These are phyloP conservation scores for Neodiprion virginianus DNA, from an alignment of 1,140 invertebrate genomes.

Conservation along the genomic window DNA sequence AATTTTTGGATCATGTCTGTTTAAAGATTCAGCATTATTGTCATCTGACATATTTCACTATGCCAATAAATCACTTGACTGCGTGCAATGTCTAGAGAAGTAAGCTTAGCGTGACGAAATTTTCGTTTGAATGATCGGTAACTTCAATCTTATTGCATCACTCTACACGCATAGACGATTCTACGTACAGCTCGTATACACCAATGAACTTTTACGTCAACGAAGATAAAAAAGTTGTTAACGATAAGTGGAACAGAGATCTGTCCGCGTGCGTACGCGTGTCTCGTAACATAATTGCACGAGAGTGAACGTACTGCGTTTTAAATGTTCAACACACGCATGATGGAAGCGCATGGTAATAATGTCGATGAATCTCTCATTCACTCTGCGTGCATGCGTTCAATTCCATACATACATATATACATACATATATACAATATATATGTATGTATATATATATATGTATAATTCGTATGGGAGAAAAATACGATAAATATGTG, in stretches of 20 bases:
- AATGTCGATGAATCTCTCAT: no score
- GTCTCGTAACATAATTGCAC: neutral
- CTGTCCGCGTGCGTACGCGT: neutral
- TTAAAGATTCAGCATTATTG: neutral
- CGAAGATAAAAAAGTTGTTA: neutral
- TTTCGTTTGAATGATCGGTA: neutral
- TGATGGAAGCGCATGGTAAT: no score
- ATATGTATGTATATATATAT: no score
- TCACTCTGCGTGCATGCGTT: no score
- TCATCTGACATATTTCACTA: neutral
- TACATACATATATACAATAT: no score
- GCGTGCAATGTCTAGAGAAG: neutral
- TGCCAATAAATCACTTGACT: neutral
- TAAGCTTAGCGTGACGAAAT: neutral
- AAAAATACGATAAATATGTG: no score
- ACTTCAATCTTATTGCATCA: slow-evolving; percentile 1
- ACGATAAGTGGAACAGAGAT: neutral
- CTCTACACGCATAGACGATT: neutral
- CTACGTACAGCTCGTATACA: neutral
- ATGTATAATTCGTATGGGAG: no score
- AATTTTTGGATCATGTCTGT: slow-evolving; percentile 21
- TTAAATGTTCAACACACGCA: no score
- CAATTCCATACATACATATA: no score
- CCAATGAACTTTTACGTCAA: neutral
- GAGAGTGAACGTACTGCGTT: no score